A percentile compares a stretch with the other conserved stretches of the same genome.
Conservation (phyloP, 2,797 vertebrate genomes). For the Nannoperca obscura region DNA sequence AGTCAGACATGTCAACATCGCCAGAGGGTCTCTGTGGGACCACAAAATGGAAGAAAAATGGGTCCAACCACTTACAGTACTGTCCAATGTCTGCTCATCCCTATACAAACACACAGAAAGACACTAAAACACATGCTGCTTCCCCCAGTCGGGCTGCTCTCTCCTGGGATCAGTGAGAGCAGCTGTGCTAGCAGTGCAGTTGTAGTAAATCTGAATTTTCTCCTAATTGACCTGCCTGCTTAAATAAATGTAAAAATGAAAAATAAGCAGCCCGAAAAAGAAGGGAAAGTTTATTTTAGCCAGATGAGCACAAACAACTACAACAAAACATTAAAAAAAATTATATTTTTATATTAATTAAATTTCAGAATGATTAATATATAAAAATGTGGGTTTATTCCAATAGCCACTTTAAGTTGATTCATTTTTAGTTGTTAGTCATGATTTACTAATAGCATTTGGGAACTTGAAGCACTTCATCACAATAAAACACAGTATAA, state of each 20-base stretch:
- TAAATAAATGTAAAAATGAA: conserved; percentile 33
- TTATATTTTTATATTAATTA: not conserved
- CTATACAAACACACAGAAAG: not conserved
- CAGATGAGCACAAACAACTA: conserved; percentile 1
- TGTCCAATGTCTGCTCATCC: conserved; percentile 16
- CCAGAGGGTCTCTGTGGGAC: not conserved
- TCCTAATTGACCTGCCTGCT: conserved; percentile 57
- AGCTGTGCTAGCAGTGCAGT: conserved; percentile 55
- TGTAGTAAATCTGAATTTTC: conserved; percentile 54
- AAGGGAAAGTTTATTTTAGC: conserved; percentile 6
- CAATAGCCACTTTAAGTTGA: conserved; percentile 20
- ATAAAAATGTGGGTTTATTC: conserved; percentile 12
- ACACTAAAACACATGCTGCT: conserved; percentile 3
- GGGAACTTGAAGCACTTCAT: conserved; percentile 7
- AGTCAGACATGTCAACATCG: conserved; percentile 35
- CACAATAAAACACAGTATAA: conserved; percentile 4
- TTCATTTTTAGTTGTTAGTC: conserved; percentile 20
- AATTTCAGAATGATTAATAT: not conserved
- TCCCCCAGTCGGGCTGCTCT: conserved; percentile 8
- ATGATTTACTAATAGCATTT: conserved; percentile 24
- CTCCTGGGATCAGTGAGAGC: conserved; percentile 57
- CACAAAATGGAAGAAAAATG: conserved; percentile 35
- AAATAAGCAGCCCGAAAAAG: conserved; percentile 5
- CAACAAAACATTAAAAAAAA: not conserved
- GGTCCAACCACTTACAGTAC: conserved; percentile 6